Conservation (phyloP, 35 echinoderm and acorn worm species). For the Amphiura filiformis region DNA sequence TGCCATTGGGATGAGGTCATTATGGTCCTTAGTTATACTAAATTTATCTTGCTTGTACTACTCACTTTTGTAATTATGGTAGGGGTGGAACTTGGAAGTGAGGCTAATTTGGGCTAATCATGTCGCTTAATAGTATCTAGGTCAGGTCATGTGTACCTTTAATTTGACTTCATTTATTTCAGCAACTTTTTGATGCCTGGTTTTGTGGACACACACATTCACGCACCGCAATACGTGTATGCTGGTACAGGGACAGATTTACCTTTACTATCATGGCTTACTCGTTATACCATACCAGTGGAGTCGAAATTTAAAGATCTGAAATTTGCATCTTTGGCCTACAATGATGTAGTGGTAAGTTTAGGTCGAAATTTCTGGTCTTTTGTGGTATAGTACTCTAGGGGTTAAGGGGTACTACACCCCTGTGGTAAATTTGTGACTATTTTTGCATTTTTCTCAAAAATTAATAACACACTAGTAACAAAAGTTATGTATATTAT, state of each 20-base stretch:
- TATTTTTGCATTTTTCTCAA: too few relatives aligned
- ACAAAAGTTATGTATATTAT: too few relatives aligned
- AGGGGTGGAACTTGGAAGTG: background rate
- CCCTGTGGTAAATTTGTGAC: too few relatives aligned
- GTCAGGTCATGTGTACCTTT: background rate
- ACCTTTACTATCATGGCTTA: conserved; percentile 56
- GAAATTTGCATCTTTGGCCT: conserved; percentile 57
- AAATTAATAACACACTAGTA: too few relatives aligned
- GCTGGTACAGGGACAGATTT: conserved; percentile 51
- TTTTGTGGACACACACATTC: conserved; percentile 78
- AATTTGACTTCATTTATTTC: background rate
- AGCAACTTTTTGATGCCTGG: conserved; percentile 82
- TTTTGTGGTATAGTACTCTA: background rate
- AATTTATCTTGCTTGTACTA: too few relatives aligned
- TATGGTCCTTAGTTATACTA: too few relatives aligned
- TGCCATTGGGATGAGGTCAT: too few relatives aligned
- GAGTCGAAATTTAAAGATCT: conserved; percentile 60
- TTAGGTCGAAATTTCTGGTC: too few relatives aligned
- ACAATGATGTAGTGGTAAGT: conserved; percentile 75
- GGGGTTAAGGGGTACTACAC: too few relatives aligned
- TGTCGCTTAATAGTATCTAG: background rate
- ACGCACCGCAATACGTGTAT: conserved; percentile 71
- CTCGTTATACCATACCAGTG: conserved; percentile 61
- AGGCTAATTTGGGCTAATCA: too few relatives aligned
- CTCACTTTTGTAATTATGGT: too few relatives aligned